Conservation (phyloP, 2,888 invertebrate genomes). For the Allolobophora icterica region DNA sequence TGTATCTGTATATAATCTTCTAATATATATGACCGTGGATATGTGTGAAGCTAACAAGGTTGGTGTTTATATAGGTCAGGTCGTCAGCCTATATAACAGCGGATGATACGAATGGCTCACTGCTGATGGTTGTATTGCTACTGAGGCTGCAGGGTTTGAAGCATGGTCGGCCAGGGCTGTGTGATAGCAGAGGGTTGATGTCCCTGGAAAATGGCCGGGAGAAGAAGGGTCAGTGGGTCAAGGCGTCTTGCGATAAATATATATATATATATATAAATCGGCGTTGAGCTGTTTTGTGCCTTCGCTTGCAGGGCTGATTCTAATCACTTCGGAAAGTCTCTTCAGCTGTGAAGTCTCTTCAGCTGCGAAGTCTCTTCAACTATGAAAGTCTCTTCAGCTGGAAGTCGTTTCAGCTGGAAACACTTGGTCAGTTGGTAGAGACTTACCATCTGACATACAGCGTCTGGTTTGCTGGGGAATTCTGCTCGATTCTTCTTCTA, state of each 20-base stretch:
- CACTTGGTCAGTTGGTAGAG: no score
- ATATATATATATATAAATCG: neutral
- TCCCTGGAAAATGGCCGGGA: conserved; percentile 11
- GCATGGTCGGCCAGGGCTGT: neutral
- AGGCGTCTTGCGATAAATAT: neutral
- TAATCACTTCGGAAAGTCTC: neutral
- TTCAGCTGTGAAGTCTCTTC: neutral
- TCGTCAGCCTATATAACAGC: neutral
- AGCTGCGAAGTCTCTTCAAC: no score
- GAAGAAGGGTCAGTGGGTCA: neutral
- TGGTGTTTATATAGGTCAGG: neutral
- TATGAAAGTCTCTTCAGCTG: no score
- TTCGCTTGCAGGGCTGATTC: neutral
- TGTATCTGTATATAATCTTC: neutral
- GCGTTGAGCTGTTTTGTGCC: neutral
- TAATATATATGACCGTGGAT: neutral
- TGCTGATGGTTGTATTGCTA: neutral
- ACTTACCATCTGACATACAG: no score
- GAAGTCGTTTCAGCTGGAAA: no score
- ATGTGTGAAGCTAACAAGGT: neutral
- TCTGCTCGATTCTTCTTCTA: no score
- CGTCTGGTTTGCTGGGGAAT: no score
- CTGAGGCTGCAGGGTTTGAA: neutral
- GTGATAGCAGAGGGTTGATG: neutral
- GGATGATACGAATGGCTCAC: neutral